A percentile compares a stretch with the other conserved stretches of the same genome.
Conservation (phyloP, 1,140 invertebrate species). For the Macrosteles quadrilineatus region DNA sequence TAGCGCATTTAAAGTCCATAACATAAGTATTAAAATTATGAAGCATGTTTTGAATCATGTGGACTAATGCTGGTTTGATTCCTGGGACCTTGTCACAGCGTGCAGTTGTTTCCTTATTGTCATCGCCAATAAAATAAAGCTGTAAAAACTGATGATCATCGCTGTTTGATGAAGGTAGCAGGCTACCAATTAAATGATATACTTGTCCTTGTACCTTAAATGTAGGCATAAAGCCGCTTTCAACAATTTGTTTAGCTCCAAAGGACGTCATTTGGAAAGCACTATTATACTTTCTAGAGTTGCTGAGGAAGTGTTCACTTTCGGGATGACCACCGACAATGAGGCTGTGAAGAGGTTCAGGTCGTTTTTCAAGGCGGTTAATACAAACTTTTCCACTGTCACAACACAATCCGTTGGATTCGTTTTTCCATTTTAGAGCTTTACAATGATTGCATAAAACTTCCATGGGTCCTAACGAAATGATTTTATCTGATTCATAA, state of each 20-base stretch:
- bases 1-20: conserved; percentile 47
- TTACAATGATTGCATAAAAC: conserved; percentile 46
- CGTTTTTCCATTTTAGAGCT: conserved; percentile 47
- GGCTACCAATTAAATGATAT: conserved; percentile 51
- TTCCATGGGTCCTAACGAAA: conserved; percentile 27
- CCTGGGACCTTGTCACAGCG: conserved; percentile 39
- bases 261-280: conserved; percentile 45
- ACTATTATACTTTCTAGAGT: conserved; percentile 9
- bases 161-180: conserved; percentile 45
- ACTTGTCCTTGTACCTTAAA: conserved; percentile 55
- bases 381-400: conserved; percentile 43
- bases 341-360: conserved; percentile 41
- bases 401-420: conserved; percentile 45
- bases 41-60: conserved; percentile 47
- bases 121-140: conserved; percentile 51
- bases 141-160: conserved; percentile 49
- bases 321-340: conserved; percentile 35
- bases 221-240: conserved; percentile 46
- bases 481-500: conserved; percentile 19
- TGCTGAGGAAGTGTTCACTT: conserved; percentile 9
- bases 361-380: conserved; percentile 40
- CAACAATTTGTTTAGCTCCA: conserved; percentile 44
- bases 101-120: conserved; percentile 38
- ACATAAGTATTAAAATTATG: conserved; percentile 47
- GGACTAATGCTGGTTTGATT: conserved; percentile 44